Conservation (phyloP, 2,113 vertebrate genomes). For the Prunella himalayana region DNA sequence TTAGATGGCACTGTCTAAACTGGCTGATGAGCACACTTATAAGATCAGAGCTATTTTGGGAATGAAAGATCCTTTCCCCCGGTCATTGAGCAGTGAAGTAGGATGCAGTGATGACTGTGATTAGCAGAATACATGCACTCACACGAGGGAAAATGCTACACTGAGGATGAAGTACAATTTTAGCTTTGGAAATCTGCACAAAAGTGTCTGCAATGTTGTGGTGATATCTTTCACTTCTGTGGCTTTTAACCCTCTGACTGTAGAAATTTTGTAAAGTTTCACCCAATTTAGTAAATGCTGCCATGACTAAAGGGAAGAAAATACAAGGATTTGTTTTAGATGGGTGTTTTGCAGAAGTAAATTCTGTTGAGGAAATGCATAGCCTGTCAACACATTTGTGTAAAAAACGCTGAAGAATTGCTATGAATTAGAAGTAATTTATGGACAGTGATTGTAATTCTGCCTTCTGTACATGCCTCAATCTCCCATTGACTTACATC, state of each 20-base stretch:
- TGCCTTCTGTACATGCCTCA: background rate
- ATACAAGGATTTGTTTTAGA: background rate
- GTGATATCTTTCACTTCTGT: background rate
- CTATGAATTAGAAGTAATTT: background rate
- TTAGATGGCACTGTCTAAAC: constrained; percentile 19
- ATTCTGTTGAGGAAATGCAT: background rate
- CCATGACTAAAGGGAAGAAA: background rate
- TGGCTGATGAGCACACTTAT: background rate
- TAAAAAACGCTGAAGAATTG: background rate
- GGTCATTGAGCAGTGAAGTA: background rate
- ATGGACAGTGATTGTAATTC: background rate
- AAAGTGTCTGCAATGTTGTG: background rate
- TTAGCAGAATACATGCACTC: background rate
- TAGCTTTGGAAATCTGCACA: background rate
- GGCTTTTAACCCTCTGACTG: background rate
- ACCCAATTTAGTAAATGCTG: background rate
- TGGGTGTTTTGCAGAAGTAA: background rate
- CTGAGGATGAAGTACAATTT: background rate
- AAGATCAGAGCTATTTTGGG: constrained; percentile 43
- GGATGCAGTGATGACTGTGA: background rate
- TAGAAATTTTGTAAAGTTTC: background rate
- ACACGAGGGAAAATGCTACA: background rate
- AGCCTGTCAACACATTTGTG: background rate
- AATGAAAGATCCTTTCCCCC: constrained; percentile 3
- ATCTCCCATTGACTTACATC: background rate